Base-by-base conservation (phyloP, 2,113 vertebrate species). In the Bufo gargarizans region DNA sequence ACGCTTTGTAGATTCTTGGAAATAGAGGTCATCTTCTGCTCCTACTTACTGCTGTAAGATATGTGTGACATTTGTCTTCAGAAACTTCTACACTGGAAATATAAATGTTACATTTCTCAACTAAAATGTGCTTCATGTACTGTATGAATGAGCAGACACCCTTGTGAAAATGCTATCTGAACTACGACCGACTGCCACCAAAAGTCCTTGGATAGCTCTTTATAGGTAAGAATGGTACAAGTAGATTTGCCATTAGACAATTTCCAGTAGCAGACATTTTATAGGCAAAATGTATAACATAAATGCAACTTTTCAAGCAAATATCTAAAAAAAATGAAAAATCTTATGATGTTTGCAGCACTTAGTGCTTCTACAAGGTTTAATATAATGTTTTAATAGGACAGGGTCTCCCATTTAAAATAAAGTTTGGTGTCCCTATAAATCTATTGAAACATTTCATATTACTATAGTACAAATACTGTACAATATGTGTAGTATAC, bases 1-100 rank as follows among this genome's bases (percentile, higher is more conserved):
- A 69, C 65, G 16, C 82, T 69, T 71, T 84, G 61, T 83, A 67
- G 63, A 81, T 81, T 65, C 59, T 22, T 83, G 65, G 77, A 87
- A 81, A 87, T 87, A 63, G 59, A 69, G 22, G 63, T 80, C 50
- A 78, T 19, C 16, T 59, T 47, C 50, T 47, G 33, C 55, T 59
- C 63, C 22, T 81, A 17, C 19, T 67, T 67, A 33, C 45, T 61
- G 50, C 47, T 86, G 19, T 49, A 77, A 58, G 43, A 65, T 16
- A 33, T 67, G 47, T 80, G 69, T 50, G 72, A 45, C 22, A 45
- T 87, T 72, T 58, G 65, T 81, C 63, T 49, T 47, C 33, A 11
- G 33, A 22, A 63, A 6, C 45, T 7, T 85, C 33, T 17, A 7
- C 11, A 20, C 12, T 53, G 49, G 63, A 20, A 17, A 12, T 59